Base-by-base conservation (phyloP, 2,888 invertebrate species). In the Acrocera orbiculus region DNA sequence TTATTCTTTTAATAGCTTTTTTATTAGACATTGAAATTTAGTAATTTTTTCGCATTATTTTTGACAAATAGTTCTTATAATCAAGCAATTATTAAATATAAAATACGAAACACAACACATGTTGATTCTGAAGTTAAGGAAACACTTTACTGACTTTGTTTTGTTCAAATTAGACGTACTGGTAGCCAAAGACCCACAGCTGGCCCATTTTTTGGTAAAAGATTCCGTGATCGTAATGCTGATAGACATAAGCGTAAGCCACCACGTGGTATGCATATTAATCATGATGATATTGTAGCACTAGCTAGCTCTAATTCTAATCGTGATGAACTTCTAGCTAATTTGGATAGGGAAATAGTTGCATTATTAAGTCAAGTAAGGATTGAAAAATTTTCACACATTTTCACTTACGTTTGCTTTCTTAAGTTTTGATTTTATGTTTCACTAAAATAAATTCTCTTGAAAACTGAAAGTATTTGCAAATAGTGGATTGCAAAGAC, bases 181-280 rank as follows among this genome's bases (percentile, higher is more conserved):
- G 83, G 82, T 51, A 68, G 70, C 54, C 71, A 76, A 65, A 69
- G 82, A 52, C 82, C 82, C 51, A 76, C 79, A 52, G 75, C 78
- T 55, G 81, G 81, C 47, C 78, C 59, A 41, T 52, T 49, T 43
- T 49, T 52, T 42, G 52, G 53, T 33, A 55, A 54, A 47, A 51
- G 58, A 43, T 52, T 53, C 37, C 51, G 52, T 42, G 51, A 56
- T 40, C 56, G 52, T 37, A 55, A 51, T 46, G 52, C 53, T 32
- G 56, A 62, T 42, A 57, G 58, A 61, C 73, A 73, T 64, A 76
- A 75, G 64, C 78, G 89, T 55, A 83, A 85, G 59, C 83, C 93
- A 51, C 93, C 93, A 41, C 79, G 83, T 52, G 93, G 93, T 63
- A 90, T 95, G 80, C 86, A 87, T 69, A 83, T 95, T 66, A 90